phyloP scores from a whole-genome alignment of 2,888 invertebrate species.

The Zygothrica quintamaculata region DNA sequence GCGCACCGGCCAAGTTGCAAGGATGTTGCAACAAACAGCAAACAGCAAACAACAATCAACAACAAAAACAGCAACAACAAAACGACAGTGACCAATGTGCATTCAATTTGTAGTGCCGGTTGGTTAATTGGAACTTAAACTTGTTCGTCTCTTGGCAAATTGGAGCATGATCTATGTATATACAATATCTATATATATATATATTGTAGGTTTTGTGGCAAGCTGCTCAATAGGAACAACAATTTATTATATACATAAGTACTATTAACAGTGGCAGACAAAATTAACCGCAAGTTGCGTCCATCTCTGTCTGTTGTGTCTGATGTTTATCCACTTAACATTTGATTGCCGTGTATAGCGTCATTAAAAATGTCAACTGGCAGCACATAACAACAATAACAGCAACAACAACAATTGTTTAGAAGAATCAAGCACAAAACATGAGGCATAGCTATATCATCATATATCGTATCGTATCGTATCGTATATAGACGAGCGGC shows the following conservation, averaged over 20 bases:
- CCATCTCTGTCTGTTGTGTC: constrained; percentile 1
- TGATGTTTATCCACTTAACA: constrained; percentile 45
- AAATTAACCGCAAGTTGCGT: constrained; percentile 44
- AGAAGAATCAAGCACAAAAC: constrained; percentile 30
- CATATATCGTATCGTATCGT: too few species aligned
- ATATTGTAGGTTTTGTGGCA: constrained; percentile 14
- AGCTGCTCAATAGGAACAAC: constrained; percentile 11
- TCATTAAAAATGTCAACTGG: constrained; percentile 63
- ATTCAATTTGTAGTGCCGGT: constrained; percentile 8
- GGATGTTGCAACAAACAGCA: constrained; percentile 61
- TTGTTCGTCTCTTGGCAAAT: constrained; percentile 51
- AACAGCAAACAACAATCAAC: constrained; percentile 19
- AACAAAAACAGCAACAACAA: constrained; percentile 13
- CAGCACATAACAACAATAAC: constrained; percentile 17
- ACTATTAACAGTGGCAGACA: constrained; percentile 29
- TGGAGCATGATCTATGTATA: constrained; percentile 24
- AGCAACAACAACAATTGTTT: constrained; percentile 20
- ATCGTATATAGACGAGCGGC: constrained; percentile 10
- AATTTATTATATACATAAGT: constrained; percentile 1
- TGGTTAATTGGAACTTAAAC: constrained; percentile 59
- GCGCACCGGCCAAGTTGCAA: constrained; percentile 52
- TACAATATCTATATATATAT: constrained; percentile 15
- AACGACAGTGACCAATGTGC: constrained; percentile 46
- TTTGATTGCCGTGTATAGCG: constrained; percentile 52
- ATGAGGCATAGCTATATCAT: constrained; percentile 4